phyloP scores from a whole-genome alignment of 2,797 vertebrate species.

The Coilia nasus region DNA sequence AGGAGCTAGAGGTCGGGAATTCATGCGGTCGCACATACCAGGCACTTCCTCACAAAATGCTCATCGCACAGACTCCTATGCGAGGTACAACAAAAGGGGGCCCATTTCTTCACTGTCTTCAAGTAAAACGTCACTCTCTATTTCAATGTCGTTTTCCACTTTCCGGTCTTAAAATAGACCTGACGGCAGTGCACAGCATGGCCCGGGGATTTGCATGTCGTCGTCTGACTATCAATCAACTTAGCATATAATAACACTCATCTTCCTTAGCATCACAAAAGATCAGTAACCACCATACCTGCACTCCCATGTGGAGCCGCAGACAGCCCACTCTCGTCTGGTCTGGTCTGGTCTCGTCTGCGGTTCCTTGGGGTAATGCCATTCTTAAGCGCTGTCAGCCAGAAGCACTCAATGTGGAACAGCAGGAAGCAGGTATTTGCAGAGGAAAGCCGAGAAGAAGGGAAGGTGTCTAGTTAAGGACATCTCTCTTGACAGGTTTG shows the following conservation, averaged over 20 bases:
- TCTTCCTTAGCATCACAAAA: not conserved
- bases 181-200: not conserved
- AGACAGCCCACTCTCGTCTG: not conserved
- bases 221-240: not conserved
- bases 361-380: not conserved
- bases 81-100: not conserved
- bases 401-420: not conserved
- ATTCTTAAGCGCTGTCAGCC: not conserved
- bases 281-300: not conserved
- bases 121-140: not conserved
- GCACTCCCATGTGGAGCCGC: too few species aligned
- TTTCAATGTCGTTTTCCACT: not conserved
- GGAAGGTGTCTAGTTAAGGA: constrained; percentile 13
- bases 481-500: constrained; percentile 1
- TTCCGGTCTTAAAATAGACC: not conserved
- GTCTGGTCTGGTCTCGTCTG: not conserved
- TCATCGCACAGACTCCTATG: not conserved
- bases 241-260: not conserved
- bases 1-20: not conserved
- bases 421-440: not conserved
- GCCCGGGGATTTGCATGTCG: not conserved
- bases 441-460: not conserved
- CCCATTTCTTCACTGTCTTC: not conserved
- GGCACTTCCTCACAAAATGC: not conserved
- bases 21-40: not conserved